Evolutionary conservation across 2,113 vertebrate species (phyloP).

Genomic region (Hypanus sabinus): DNA sequence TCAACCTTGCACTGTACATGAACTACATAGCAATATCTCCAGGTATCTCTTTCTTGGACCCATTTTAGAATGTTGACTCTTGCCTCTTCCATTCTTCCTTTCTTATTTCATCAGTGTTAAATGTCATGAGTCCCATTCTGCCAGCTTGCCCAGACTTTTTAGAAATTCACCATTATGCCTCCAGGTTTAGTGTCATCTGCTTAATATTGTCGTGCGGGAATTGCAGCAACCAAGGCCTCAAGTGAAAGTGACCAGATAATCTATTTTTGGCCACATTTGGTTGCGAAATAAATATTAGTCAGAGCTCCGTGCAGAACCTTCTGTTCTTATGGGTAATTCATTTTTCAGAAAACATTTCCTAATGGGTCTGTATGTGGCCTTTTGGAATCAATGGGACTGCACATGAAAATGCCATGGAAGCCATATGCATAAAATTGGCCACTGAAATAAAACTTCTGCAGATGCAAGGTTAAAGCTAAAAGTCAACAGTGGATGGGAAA

Average conservation of each 20-base stretch:
- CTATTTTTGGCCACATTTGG: neutral
- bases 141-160: no score
- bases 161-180: no score
- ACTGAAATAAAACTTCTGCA: neutral
- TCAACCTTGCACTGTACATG: no score
- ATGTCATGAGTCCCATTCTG: no score
- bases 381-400: neutral
- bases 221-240: neutral
- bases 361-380: neutral
- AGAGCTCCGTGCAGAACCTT: neutral
- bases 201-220: neutral
- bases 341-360: neutral
- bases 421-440: neutral
- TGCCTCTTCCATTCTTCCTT: no score
- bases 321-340: neutral
- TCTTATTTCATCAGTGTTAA: no score
- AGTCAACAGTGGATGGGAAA: neutral
- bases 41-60: no score
- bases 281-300: neutral
- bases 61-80: no score
- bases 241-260: neutral
- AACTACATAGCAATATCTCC: no score
- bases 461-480: neutral
- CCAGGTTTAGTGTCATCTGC: no score
- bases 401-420: neutral